Base-by-base conservation (phyloP, 2,113 vertebrate genomes). In the Zosterops hypoxanthus region DNA sequence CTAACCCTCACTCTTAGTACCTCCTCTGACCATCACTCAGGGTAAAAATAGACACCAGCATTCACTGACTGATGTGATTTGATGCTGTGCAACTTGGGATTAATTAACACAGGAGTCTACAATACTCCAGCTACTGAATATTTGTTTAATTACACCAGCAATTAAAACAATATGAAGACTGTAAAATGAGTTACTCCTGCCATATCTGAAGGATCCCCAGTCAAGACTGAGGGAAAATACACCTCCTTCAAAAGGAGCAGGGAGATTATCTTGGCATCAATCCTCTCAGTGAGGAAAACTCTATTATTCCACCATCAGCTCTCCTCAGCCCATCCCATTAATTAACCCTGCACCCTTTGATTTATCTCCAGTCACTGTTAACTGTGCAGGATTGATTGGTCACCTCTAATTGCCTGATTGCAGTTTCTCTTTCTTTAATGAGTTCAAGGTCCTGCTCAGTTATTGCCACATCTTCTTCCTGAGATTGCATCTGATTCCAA, bases 391-490 rank as follows among this genome's bases (percentile, higher is more conserved):
- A 73, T 23, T 8, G n/a, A 71, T 33, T 59, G 71, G 94, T 98
- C 86, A 99, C 99, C 99, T 99, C 99, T 88, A 99, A 98, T 95
- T 99, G 99, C 88, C 98, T 98, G 97, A 99, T 99, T 59, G 99
- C 99, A 3, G 98, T 99, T 97, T 99, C 99, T 93, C 99, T 98
- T 94, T 99, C 99, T 96, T 99, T 99, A 94, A 99, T 99, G 77
- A 99, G 98, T 93, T 99, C 99, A 96, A 99, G 98, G 90, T 99
- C 99, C 93, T 99, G 99, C 81, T 99, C 99, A 4, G 99, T 99
- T 97, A 99, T 98, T 94, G 98, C 98, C 46, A 89, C 94, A 33
- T 99, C 99, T 46, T 99, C 98, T 39, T 98, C 97, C 95, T 99
- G 99, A 81, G 98, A 96, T 84, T 98, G 98, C 97, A 99, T 98